Evolutionary conservation across 2,888 invertebrate species (phyloP), one percentile per base, ranked within the genome.

Genomic region (Brachypalpus laphriformis): DNA sequence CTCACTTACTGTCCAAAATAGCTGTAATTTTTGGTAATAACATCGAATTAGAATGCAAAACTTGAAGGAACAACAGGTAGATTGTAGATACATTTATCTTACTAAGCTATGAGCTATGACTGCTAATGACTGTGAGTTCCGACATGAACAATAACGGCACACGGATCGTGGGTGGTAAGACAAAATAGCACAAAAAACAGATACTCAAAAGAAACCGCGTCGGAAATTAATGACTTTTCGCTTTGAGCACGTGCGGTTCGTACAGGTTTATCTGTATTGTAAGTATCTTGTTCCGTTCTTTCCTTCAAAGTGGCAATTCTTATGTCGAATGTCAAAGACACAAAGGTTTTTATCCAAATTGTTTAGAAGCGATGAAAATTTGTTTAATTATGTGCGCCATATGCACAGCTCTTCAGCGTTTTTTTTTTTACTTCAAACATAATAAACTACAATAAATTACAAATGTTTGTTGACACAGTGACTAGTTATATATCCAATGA

Each of bases 41-140:
- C 63, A 71, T 56, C 72, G 25, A 66, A 77, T 77, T 77, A 82
- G 72, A 82, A 82, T 82, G 82, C 68, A 54, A 54, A 72, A 76
- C 65, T 66, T 45, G 59, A 59, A 31, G 20, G 5, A 68, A 31
- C 72, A 74, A 78, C 83, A 78, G 78, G 83, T 83, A 78, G 78
- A 83, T 83, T 63, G 63, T 51, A 57, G 78, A 83, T 72, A 74
- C 68, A 78, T 78, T 83, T 78, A 83, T 83, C 82, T 72, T 74
- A 20, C 34, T 14, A 40, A 68, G 20, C 78, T 71, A 77, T 72
- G 61, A 78, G 78, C 14, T 49, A 63, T 28, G 61, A 74, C 78
- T 74, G 78, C 78, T 83, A 83, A 83, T 83, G 83, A 78, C 83
- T 74, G 25, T 45, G 40, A 74, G 57, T 61, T 51, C 59, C 70